phyloP scores from a whole-genome alignment of 2,888 invertebrate genomes.

The Drosophila leonis region DNA sequence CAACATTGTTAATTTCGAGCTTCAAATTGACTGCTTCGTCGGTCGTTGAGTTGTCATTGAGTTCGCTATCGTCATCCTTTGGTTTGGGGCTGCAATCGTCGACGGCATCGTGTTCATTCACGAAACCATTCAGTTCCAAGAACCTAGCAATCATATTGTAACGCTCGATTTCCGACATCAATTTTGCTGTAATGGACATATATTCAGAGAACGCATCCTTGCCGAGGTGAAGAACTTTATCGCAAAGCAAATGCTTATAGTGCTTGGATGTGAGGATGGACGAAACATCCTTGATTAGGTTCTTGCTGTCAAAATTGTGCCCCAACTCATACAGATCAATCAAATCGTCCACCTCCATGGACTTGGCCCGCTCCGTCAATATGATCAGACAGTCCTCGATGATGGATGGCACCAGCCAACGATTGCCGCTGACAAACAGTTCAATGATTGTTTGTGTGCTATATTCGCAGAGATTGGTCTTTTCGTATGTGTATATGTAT shows the following conservation, averaged over 20 bases:
- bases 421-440: constrained; percentile 18
- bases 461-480: background rate
- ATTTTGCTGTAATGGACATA: constrained; percentile 3
- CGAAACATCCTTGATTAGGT: background rate
- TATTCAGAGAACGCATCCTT: constrained; percentile 6
- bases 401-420: constrained; percentile 24
- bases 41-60: background rate
- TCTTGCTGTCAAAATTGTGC: background rate
- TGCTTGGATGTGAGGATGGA: background rate
- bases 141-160: constrained; percentile 11
- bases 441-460: constrained; percentile 4
- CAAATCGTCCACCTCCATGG: background rate
- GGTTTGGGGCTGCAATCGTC: background rate
- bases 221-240: background rate
- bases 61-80: background rate
- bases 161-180: background rate
- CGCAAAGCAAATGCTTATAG: constrained; percentile 4
- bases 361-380: background rate
- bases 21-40: background rate
- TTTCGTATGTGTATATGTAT: constrained; percentile 30
- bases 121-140: constrained; percentile 7
- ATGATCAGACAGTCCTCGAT: background rate
- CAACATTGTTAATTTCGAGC: background rate
- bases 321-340: constrained; percentile 20
- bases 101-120: background rate